Evolutionary conservation across 2,797 vertebrate species (phyloP).

Genomic region (Stomatorhinus walkeri): DNA sequence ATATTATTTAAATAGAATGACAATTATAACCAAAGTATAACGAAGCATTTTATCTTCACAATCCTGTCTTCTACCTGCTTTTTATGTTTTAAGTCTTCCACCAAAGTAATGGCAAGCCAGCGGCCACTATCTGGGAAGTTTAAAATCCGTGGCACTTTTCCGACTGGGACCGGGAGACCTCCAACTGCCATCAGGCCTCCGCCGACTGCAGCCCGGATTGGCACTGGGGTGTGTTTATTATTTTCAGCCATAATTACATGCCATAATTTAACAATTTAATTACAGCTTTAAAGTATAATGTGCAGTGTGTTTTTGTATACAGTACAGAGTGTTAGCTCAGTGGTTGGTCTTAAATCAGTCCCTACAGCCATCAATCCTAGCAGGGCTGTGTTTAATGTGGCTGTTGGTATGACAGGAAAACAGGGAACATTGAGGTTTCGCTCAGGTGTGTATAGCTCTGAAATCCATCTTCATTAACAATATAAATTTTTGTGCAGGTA

Average conservation of each 20-base stretch:
- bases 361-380: not conserved
- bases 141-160: conserved; percentile 64
- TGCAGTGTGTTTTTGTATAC: not conserved
- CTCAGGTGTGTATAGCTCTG: not conserved
- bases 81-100: not conserved
- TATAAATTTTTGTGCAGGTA: conserved; percentile 55
- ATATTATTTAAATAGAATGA: not conserved
- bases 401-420: not conserved
- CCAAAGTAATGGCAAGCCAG: conserved; percentile 54
- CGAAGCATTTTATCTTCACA: not conserved
- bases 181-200: conserved; percentile 64
- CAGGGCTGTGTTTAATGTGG: not conserved
- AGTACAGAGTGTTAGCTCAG: not conserved
- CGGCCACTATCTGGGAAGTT: conserved; percentile 65
- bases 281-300: not conserved
- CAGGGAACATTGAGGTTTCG: not conserved
- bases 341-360: not conserved
- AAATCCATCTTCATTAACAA: not conserved
- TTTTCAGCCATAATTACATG: not conserved
- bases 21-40: not conserved
- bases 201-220: conserved; percentile 64
- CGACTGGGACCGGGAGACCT: conserved; percentile 57
- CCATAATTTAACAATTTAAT: not conserved
- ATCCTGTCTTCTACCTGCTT: not conserved
- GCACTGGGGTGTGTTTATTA: conserved; percentile 59